phyloP scores from a whole-genome alignment of 2,888 invertebrate species.

The Vannuccia rotundouncinata region DNA sequence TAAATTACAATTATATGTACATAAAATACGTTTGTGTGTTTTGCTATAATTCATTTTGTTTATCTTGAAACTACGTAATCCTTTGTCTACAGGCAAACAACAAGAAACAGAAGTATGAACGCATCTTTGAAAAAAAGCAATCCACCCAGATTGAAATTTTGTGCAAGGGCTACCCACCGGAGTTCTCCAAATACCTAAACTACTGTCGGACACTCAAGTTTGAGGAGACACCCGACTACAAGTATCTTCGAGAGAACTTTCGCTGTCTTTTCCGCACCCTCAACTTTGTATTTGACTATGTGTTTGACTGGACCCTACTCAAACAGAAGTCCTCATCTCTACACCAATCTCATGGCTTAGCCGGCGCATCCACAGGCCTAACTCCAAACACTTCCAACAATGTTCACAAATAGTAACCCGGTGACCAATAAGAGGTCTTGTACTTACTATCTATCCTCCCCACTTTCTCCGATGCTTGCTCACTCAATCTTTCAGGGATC shows the following conservation, averaged over 20 bases:
- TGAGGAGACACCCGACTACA: conserved; percentile 39
- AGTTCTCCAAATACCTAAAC: conserved; percentile 38
- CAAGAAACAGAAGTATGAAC: conserved; percentile 96
- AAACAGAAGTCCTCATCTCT: conserved; percentile 35
- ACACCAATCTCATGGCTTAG: no score
- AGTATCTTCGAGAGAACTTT: conserved; percentile 36
- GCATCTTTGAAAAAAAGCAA: conserved; percentile 98
- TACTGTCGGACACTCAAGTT: conserved; percentile 37
- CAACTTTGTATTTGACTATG: conserved; percentile 97
- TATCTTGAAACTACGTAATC: no score
- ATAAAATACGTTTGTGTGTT: no score
- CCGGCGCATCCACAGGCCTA: no score
- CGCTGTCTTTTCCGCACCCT: conserved; percentile 68
- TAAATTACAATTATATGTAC: no score
- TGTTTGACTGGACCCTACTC: conserved; percentile 98
- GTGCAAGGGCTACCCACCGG: conserved; percentile 61
- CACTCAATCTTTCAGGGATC: no score
- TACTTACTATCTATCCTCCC: no score
- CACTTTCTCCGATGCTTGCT: no score
- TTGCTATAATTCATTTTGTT: no score
- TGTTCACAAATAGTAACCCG: no score
- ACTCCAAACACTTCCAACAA: no score
- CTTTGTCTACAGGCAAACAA: conserved; percentile 93
- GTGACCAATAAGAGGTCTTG: no score
- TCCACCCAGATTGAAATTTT: conserved; percentile 82